These are phyloP conservation scores for Tautogolabrus adspersus DNA, from an alignment of 2,113 vertebrate species.

Conservation along the genomic window DNA sequence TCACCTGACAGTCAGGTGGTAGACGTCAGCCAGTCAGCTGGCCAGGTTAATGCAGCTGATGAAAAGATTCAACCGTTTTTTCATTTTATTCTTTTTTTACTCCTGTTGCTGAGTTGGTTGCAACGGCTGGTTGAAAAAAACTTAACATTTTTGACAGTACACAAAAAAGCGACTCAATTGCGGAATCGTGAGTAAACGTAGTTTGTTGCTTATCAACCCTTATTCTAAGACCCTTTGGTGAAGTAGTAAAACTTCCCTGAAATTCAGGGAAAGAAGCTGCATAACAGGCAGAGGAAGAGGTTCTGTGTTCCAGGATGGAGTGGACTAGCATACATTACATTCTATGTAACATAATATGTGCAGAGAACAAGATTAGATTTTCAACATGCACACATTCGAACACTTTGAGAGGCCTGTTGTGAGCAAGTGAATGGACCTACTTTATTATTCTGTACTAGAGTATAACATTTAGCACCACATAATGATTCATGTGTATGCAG, in stretches of 20 bases:
- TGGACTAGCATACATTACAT: neutral
- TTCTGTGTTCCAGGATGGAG: conserved; percentile 2
- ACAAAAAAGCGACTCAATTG: too few species aligned
- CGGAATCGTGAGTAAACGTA: too few species aligned
- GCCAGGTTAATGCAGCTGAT: too few species aligned
- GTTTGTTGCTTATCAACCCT: neutral
- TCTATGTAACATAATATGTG: conserved; percentile 3
- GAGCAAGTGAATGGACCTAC: neutral
- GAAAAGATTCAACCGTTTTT: too few species aligned
- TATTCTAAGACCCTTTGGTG: too few species aligned
- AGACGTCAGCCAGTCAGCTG: too few species aligned
- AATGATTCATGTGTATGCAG: neutral
- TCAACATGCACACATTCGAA: neutral
- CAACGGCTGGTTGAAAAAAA: too few species aligned
- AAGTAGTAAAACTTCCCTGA: too few species aligned
- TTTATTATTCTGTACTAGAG: conserved; percentile 7
- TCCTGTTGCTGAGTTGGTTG: too few species aligned
- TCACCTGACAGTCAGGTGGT: too few species aligned
- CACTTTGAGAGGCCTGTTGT: neutral
- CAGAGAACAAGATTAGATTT: conserved; percentile 37
- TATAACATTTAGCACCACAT: neutral
- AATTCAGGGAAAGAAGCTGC: neutral
- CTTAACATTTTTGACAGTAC: too few species aligned
- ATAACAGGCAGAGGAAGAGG: neutral
- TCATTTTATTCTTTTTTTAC: too few species aligned